These are phyloP conservation scores for Chymomyza fuscimana DNA, from an alignment of 2,888 invertebrate genomes.

Conservation along the genomic window DNA sequence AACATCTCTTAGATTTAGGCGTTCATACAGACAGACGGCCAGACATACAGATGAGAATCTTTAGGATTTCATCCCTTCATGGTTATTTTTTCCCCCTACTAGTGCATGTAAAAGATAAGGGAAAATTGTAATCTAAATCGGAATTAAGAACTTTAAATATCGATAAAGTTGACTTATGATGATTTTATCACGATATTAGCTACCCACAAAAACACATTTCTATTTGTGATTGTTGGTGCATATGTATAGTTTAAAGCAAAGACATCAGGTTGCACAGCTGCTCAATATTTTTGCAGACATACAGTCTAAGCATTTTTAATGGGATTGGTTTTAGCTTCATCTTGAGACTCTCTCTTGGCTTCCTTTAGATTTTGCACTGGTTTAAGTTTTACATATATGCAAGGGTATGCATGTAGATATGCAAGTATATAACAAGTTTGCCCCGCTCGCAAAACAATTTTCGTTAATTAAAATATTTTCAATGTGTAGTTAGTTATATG, in stretches of 20 bases:
- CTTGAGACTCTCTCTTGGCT: background rate
- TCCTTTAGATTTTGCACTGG: slow-evolving; percentile 4
- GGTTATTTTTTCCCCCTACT: too few species aligned
- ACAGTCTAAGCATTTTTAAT: slow-evolving; percentile 62
- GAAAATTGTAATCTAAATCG: too few species aligned
- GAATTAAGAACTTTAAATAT: too few species aligned
- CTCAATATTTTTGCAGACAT: slow-evolving; percentile 61
- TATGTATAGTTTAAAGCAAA: background rate
- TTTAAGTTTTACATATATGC: slow-evolving; percentile 25
- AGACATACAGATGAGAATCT: too few species aligned
- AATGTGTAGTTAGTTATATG: slow-evolving; percentile 69
- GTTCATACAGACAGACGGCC: too few species aligned
- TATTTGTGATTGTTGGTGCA: slow-evolving; percentile 24
- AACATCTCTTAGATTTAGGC: too few species aligned
- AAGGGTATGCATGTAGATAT: background rate
- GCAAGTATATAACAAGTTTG: slow-evolving; percentile 54
- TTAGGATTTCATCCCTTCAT: too few species aligned
- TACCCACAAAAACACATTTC: background rate
- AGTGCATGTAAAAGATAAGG: too few species aligned
- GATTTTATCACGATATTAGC: background rate
- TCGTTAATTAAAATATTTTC: slow-evolving; percentile 77
- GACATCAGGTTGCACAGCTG: slow-evolving; percentile 48
- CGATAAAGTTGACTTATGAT: background rate
- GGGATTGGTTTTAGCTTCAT: slow-evolving; percentile 57
- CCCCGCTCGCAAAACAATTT: slow-evolving; percentile 63